Evolutionary conservation across 2,113 vertebrate species (phyloP), one percentile per base, ranked within the genome.

Genomic region (Tragelaphus imberbis): DNA sequence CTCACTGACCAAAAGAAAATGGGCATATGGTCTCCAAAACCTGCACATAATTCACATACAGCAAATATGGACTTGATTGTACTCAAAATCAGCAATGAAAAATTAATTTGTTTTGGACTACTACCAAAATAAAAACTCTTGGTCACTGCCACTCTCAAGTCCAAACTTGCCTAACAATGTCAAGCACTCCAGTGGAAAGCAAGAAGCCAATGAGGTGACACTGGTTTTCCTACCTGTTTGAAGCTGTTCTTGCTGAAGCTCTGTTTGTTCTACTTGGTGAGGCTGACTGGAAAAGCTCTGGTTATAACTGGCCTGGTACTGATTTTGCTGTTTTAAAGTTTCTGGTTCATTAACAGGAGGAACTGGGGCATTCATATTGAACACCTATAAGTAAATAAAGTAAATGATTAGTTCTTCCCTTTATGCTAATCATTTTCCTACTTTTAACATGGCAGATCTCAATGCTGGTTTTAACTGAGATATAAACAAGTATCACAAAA

Each of bases 331-430:
- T 98, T 99, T 99, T 98, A 99, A 99, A 68, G 99, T 98, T 97
- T 99, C 99, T 97, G 99, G 98, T 98, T 99, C 99, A 98, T 99
- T 99, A 97, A 99, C 98, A 97, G 99, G 99, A 98, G 99, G 99
- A 98, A 99, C 99, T 63, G 99, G 99, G 90, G 99, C 99, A 92
- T 99, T 99, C 99, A 99, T 98, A 98, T 99, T 99, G 98, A 99
- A 99, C 96, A 99, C 99, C 99, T 99, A 75, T 14, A 98, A 97
- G 0, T 49, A 47, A 65, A 97, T 56, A 84, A 95, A 84, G 23
- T 93, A 75, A 94, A 93, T 51, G 9, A 94, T 88, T 88, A 94
- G 61, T 79, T 85, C 36, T 77, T 95, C 25, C 21, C 11, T 75
- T 79, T 49, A 65, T 27, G 30, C 13, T 94, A 80, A 58, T 77